Percentiles rank a stretch among this genome's conserved stretches.
Conservation (phyloP, 2,888 invertebrate species). For the Strigamia maritima region DNA sequence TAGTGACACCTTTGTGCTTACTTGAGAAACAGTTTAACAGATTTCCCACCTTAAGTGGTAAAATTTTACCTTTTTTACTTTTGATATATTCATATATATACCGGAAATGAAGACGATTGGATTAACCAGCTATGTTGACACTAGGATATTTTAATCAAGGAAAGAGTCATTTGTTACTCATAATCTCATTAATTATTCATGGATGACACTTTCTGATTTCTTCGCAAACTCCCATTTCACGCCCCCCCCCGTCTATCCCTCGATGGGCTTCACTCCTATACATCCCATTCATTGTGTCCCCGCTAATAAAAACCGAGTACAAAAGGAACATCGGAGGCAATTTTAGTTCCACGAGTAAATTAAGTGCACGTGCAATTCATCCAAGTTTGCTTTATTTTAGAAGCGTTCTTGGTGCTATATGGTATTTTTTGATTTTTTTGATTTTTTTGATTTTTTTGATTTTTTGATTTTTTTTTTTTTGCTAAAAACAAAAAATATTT, state of each 20-base stretch:
- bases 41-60: neutral
- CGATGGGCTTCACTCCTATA: neutral
- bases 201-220: neutral
- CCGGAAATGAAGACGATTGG: no score
- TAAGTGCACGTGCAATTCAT: neutral
- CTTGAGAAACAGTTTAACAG: neutral
- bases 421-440: no score
- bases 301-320: neutral
- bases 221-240: neutral
- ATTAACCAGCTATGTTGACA: neutral
- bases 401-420: neutral
- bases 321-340: neutral
- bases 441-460: no score
- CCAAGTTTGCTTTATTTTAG: neutral
- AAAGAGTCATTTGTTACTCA: neutral
- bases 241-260: neutral
- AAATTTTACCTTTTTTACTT: no score
- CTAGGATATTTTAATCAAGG: neutral
- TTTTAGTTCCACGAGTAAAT: neutral
- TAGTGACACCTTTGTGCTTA: conserved; percentile 4
- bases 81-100: no score
- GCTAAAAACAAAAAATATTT: neutral
- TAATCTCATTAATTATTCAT: conserved; percentile 4
- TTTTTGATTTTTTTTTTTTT: no score
- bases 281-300: no score